phyloP scores from a whole-genome alignment of 2,888 invertebrate genomes.

The Pyrocoelia pectoralis region DNA sequence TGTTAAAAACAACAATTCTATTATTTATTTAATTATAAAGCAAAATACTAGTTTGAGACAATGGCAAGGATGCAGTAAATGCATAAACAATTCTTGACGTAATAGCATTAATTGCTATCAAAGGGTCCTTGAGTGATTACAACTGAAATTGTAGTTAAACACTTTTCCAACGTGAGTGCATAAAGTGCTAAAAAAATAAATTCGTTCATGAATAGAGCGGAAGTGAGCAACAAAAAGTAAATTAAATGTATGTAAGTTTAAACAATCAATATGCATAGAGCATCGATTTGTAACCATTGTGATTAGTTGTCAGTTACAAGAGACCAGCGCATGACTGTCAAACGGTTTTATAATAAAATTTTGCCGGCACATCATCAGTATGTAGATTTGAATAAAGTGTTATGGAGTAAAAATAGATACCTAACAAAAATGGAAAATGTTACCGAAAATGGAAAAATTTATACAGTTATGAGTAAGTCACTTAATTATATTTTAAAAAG shows the following conservation, averaged over 20 bases:
- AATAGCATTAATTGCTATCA: background rate
- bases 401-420: background rate
- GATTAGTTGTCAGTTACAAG: conserved; percentile 31
- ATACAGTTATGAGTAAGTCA: conserved; percentile 27
- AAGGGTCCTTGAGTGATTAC: background rate
- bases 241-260: conserved; percentile 36
- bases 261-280: conserved; percentile 44
- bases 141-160: background rate
- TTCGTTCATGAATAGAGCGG: background rate
- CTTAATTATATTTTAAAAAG: conserved; percentile 10
- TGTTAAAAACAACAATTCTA: background rate
- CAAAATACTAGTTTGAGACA: background rate
- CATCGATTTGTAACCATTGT: conserved; percentile 40
- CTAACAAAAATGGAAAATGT: conserved; percentile 11
- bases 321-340: conserved; percentile 38
- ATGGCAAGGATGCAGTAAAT: background rate
- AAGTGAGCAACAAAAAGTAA: conserved; percentile 28
- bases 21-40: background rate
- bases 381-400: conserved; percentile 4
- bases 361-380: conserved; percentile 28
- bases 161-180: background rate
- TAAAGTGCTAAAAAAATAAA: background rate
- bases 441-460: conserved; percentile 26
- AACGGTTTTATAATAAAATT: conserved; percentile 37
- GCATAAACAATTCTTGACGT: background rate